Evolutionary conservation across 2,888 invertebrate genomes (phyloP).

Genomic region (Rotaria macrura): DNA sequence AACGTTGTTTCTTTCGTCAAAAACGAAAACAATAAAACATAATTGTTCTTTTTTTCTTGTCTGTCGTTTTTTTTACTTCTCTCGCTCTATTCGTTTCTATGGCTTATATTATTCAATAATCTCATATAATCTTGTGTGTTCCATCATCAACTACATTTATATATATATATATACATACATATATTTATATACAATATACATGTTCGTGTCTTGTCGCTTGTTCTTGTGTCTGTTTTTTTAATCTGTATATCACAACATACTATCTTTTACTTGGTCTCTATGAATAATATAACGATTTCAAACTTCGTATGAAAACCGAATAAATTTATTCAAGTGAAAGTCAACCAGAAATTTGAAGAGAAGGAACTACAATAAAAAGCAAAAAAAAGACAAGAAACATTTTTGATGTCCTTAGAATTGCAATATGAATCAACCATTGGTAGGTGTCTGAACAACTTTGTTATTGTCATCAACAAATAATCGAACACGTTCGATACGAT

Average conservation of each 20-base stretch:
- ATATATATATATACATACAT: background rate
- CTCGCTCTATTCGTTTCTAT: background rate
- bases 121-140: conserved; percentile 5
- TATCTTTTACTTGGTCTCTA: conserved; percentile 3
- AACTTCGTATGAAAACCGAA: background rate
- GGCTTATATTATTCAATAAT: background rate
- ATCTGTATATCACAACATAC: background rate
- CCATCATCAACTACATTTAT: background rate
- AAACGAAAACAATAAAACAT: no score
- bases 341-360: no score
- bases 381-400: no score
- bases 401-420: no score
- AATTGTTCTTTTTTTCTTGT: no score
- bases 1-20: background rate
- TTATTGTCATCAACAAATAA: background rate
- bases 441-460: background rate
- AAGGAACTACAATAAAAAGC: no score
- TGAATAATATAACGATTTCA: background rate
- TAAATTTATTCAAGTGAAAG: no score
- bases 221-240: background rate
- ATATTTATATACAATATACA: background rate
- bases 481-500: background rate
- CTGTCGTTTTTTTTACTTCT: no score
- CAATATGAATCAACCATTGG: no score
- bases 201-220: background rate